phyloP scores from a whole-genome alignment of 2,797 vertebrate species.

The Mus minutoides region DNA sequence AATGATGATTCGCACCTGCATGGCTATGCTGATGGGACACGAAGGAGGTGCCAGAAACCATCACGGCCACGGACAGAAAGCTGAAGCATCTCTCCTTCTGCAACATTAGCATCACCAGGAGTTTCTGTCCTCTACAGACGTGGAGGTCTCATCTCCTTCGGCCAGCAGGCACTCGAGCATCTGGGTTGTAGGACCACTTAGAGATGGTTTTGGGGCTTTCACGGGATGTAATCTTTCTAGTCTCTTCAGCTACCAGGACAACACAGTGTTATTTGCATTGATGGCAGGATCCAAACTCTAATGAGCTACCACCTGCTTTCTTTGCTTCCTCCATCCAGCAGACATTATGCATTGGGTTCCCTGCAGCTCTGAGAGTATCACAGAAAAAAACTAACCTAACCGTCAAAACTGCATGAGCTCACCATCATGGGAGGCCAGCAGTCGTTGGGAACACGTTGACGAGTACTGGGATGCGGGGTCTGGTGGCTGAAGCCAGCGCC shows the following conservation, averaged over 20 bases:
- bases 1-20: background rate
- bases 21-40: background rate
- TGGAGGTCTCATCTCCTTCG: background rate
- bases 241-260: background rate
- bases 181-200: background rate
- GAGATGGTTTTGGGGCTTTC: conserved; percentile 3
- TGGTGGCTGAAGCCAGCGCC: background rate
- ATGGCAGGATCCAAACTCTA: background rate
- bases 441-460: background rate
- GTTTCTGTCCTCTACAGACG: background rate
- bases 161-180: background rate
- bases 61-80: background rate
- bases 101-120: background rate
- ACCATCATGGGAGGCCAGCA: too few species aligned
- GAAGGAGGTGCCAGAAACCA: background rate
- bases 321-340: background rate
- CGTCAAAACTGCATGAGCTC: background rate
- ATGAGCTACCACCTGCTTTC: conserved; percentile 25
- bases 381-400: background rate
- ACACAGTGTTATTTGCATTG: background rate
- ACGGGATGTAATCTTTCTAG: background rate
- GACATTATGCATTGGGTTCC: background rate
- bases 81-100: background rate
- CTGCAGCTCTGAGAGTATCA: background rate
- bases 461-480: background rate